A percentile compares a stretch with the other conserved stretches of the same genome.
Conservation (phyloP, 2,888 invertebrate genomes). For the Chorisops tibialis region DNA sequence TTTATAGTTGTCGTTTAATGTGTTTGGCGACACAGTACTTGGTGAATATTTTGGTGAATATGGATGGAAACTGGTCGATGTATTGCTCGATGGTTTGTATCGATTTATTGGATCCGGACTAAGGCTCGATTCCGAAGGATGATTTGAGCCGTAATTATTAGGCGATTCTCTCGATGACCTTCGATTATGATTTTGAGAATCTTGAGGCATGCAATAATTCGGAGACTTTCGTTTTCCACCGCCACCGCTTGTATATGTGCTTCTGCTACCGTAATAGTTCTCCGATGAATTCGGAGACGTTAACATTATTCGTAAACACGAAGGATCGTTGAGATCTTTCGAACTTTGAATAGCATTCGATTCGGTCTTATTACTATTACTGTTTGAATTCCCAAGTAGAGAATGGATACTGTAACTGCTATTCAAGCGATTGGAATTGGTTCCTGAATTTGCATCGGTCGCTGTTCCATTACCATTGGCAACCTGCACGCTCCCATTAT, state of each 20-base stretch:
- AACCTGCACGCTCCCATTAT: constrained; percentile 12
- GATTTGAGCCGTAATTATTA: constrained; percentile 26
- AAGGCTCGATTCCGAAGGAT: constrained; percentile 33
- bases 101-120: constrained; percentile 33
- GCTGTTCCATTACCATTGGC: constrained; percentile 14
- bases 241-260: constrained; percentile 17
- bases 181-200: constrained; percentile 24
- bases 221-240: constrained; percentile 28
- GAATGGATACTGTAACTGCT: constrained; percentile 85
- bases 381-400: constrained; percentile 58
- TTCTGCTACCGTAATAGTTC: constrained; percentile 38
- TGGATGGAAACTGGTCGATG: constrained; percentile 33
- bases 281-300: constrained; percentile 53
- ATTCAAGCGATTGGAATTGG: constrained; percentile 52
- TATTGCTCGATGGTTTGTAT: constrained; percentile 29
- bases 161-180: constrained; percentile 27
- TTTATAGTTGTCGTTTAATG: constrained; percentile 32
- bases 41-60: constrained; percentile 38
- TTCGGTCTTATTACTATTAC: constrained; percentile 37
- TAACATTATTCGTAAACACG: constrained; percentile 45
- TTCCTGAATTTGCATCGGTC: constrained; percentile 28
- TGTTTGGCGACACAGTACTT: constrained; percentile 37
- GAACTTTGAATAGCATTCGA: constrained; percentile 38
- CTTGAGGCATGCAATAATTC: constrained; percentile 26
- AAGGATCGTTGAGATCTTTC: constrained; percentile 48